Conservation (phyloP, 2,113 vertebrate genomes). For the Pygoscelis adeliae region DNA sequence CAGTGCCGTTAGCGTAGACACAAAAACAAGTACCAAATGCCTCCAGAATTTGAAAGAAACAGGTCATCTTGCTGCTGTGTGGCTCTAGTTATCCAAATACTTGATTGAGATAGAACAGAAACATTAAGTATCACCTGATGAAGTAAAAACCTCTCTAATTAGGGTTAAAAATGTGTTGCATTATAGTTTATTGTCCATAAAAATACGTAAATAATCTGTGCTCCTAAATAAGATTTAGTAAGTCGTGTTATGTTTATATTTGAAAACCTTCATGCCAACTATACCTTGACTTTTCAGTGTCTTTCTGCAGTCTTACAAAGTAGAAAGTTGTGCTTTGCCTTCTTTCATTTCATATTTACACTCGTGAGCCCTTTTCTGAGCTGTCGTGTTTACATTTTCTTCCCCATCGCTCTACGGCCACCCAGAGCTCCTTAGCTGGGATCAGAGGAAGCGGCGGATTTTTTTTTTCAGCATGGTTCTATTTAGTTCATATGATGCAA, state of each 20-base stretch:
- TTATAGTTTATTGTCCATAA: neutral
- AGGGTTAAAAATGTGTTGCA: neutral
- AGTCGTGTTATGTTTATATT: neutral
- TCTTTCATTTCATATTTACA: neutral
- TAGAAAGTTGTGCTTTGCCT: neutral
- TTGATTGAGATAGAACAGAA: neutral
- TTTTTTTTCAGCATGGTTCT: rapidly evolving
- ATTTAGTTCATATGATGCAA: neutral
- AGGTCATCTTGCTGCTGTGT: neutral
- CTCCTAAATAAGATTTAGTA: neutral
- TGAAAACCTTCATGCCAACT: neutral
- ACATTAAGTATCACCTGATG: neutral
- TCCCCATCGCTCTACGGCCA: neutral
- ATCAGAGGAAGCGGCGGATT: neutral
- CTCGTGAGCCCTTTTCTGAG: neutral
- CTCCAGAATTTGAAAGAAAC: neutral
- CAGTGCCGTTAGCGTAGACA: neutral
- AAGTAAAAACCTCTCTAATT: neutral
- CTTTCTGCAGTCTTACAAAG: neutral
- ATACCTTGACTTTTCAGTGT: neutral
- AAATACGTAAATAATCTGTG: neutral
- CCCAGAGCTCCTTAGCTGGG: neutral
- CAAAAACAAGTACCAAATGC: neutral
- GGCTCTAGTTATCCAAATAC: neutral
- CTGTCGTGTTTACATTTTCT: neutral